These are phyloP conservation scores for Oscheius sp. DNA, from an alignment of 2,888 invertebrate species.

Conservation along the genomic window DNA sequence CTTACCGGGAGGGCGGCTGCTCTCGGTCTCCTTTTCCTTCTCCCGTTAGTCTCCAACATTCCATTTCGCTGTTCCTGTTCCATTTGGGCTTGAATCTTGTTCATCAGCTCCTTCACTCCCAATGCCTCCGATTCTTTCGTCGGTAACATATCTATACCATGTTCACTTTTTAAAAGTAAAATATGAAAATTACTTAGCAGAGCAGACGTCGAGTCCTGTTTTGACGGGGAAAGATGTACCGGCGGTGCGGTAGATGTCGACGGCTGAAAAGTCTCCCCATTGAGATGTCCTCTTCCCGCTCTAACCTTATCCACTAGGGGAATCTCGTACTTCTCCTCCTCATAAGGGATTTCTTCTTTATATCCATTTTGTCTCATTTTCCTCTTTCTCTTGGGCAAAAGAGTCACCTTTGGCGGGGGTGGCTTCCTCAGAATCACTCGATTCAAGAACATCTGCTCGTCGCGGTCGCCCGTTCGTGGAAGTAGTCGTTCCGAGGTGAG, in stretches of 20 bases:
- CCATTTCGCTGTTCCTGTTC: conserved; percentile 14
- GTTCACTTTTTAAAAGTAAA: background rate
- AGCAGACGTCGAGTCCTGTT: background rate
- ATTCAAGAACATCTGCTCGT: background rate
- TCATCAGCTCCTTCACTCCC: conserved; percentile 27
- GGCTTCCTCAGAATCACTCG: background rate
- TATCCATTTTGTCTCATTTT: conserved; percentile 7
- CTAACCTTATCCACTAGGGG: background rate
- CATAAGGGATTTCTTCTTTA: background rate
- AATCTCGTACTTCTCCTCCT: background rate
- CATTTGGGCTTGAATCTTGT: conserved; percentile 27
- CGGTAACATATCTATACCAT: conserved; percentile 17
- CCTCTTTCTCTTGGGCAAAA: conserved; percentile 4
- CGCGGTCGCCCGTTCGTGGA: background rate
- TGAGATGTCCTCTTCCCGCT: background rate
- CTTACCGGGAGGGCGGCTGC: background rate
- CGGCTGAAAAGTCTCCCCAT: background rate
- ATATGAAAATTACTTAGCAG: background rate
- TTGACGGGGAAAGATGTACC: background rate
- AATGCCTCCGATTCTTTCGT: conserved; percentile 19
- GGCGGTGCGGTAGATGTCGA: background rate
- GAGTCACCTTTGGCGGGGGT: background rate
- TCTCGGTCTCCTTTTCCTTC: conserved; percentile 23
- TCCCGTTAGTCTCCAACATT: background rate
- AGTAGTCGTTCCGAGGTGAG: conserved; percentile 1